These are phyloP conservation scores for Chaetogeoica ovagalla DNA, from an alignment of 2,888 invertebrate species.

Conservation along the genomic window DNA sequence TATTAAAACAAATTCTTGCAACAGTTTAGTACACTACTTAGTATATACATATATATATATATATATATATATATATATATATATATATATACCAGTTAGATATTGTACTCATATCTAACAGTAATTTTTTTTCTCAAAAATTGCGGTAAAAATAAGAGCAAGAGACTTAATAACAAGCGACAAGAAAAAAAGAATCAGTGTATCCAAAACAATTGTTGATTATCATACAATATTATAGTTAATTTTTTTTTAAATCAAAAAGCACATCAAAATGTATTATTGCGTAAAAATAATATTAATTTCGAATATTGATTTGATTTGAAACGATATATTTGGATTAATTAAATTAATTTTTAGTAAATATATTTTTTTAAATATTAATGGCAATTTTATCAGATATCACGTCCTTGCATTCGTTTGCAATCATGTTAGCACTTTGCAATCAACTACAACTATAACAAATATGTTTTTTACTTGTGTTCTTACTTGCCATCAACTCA, in stretches of 20 bases:
- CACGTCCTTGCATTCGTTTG: too few relatives aligned
- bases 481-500: background rate
- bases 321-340: too few relatives aligned
- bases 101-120: background rate
- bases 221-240: background rate
- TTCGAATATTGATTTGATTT: background rate
- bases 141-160: constrained; percentile 35
- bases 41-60: too few relatives aligned
- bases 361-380: too few relatives aligned
- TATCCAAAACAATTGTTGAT: constrained; percentile 31
- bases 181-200: constrained; percentile 31
- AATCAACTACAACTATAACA: background rate
- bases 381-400: too few relatives aligned
- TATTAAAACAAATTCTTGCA: too few relatives aligned
- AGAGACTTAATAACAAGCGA: constrained; percentile 26
- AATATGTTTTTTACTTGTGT: background rate
- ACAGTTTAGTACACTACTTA: too few relatives aligned
- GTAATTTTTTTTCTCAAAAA: constrained; percentile 19
- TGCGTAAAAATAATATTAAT: background rate
- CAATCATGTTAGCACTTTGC: background rate
- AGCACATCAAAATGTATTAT: too few relatives aligned
- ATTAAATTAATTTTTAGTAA: too few relatives aligned
- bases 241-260: too few relatives aligned
- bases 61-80: too few relatives aligned
- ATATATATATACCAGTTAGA: too few relatives aligned